Conservation (phyloP, 2,113 vertebrate genomes). For the Syngnathus typhle region DNA sequence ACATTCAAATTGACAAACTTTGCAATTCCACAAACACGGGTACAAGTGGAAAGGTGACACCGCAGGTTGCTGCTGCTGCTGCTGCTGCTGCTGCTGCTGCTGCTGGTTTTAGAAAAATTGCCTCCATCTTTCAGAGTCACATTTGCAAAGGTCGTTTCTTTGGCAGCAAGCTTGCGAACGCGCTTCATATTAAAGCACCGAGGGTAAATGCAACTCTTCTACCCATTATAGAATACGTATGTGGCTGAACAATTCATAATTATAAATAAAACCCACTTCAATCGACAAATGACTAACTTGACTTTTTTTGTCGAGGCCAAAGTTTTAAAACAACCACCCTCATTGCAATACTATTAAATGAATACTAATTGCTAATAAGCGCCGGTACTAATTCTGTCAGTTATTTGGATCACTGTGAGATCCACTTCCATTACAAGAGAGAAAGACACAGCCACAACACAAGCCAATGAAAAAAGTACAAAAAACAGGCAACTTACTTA, state of each 20-base stretch:
- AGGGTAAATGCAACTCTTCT: slow-evolving; percentile 29
- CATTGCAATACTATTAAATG: too few relatives aligned
- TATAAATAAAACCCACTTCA: too few relatives aligned
- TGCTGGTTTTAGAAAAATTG: slow-evolving; percentile 10
- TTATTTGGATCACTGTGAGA: too few relatives aligned
- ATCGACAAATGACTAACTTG: too few relatives aligned
- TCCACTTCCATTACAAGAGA: slow-evolving; percentile 20
- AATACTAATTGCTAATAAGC: too few relatives aligned
- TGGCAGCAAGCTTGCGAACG: slow-evolving; percentile 20
- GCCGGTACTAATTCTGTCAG: too few relatives aligned
- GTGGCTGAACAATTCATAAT: not conserved
- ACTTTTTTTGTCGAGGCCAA: too few relatives aligned
- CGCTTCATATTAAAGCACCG: slow-evolving; percentile 18
- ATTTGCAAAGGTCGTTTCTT: slow-evolving; percentile 23
- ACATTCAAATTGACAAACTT: slow-evolving; percentile 26
- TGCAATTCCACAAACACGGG: slow-evolving; percentile 24
- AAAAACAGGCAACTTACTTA: slow-evolving; percentile 85
- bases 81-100: slow-evolving; percentile 2
- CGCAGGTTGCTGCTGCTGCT: too few relatives aligned
- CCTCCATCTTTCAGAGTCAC: slow-evolving; percentile 26
- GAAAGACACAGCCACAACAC: slow-evolving; percentile 40
- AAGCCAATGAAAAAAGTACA: slow-evolving; percentile 48
- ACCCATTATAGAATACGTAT: slow-evolving; percentile 30
- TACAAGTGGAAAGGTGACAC: slow-evolving; percentile 10
- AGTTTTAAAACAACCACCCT: too few relatives aligned